Percentiles rank a stretch among this genome's conserved stretches.
Conservation (phyloP, 2,888 invertebrate genomes). For the Harpagoxenus sublaevis region DNA sequence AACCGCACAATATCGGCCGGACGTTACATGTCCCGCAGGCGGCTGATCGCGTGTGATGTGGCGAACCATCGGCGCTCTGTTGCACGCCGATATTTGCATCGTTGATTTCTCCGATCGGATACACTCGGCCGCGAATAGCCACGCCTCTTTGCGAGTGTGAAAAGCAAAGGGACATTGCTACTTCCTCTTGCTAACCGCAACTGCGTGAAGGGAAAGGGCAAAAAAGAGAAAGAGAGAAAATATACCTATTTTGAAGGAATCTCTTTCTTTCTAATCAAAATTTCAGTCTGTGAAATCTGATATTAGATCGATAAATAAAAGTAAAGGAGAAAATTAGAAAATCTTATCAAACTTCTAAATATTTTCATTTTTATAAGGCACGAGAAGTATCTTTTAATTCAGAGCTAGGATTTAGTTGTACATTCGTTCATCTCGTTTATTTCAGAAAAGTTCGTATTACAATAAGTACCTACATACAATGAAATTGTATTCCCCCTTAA, state of each 20-base stretch:
- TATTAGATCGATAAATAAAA: background rate
- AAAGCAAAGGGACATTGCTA: background rate
- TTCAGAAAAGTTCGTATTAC: no score
- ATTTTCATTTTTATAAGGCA: background rate
- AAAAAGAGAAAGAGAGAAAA: background rate
- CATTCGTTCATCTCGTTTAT: no score
- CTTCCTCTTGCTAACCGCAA: background rate
- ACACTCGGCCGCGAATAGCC: conserved; percentile 23
- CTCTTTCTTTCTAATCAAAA: background rate
- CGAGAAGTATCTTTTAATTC: no score
- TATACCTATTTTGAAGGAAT: background rate
- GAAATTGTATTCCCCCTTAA: no score
- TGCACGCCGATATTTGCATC: conserved; percentile 77
- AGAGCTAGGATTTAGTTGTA: no score
- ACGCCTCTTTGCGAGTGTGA: conserved; percentile 37
- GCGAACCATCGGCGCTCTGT: conserved; percentile 76
- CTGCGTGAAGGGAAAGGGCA: background rate
- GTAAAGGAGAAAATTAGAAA: background rate
- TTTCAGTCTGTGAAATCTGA: background rate
- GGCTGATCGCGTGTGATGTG: conserved; percentile 80
- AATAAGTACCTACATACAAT: no score
- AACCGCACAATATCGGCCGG: conserved; percentile 82
- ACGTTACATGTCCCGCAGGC: conserved; percentile 69
- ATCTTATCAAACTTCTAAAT: background rate
- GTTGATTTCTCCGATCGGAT: conserved; percentile 73